Base-by-base conservation (phyloP, 2,888 invertebrate species). In the Chrysolina americana region DNA sequence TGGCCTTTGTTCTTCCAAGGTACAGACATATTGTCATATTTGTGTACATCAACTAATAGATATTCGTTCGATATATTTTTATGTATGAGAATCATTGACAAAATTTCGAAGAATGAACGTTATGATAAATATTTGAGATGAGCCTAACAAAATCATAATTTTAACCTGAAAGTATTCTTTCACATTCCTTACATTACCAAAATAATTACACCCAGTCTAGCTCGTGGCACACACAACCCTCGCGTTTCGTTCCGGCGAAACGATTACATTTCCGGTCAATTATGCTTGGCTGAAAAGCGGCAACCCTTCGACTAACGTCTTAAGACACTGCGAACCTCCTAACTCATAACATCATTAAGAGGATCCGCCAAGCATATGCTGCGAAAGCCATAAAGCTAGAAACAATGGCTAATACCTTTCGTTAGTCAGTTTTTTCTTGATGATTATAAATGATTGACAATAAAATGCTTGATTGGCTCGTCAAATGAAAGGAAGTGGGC, bases 351-450 rank as follows among this genome's bases (percentile, higher is more conserved):
- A 64, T 75, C 73, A 73, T 73, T 73, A 77, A 65, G 71, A 70
- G 47, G 71, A 73, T 74, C 69, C 77, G 74, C 74, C 63, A 64
- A 63, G 65, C 77, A 77, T 76, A 77, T 77, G 70, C 47, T 48
- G 36, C 50, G 66, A 50, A 50, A 65, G 65, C 47, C 19, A 48
- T 50, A 66, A 70, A 70, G 47, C 64, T 48, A 70, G 44, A 64
- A 70, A 70, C 70, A 50, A 47, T 63, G 19, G 47, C n/a, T 44
- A 41, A 47, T 70, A 59, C 23, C 48, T 59, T 62, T 62, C 63
- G 70, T 70, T 21, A 28, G 41, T 47, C 13, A 65, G 48, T 48
- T 17, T 70, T 70, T 48, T 41, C 56, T 41, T 36, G 41, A 53
- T 68, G 50, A 62, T 19, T 63, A 70, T 70, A 68, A 74, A 70